Evolutionary conservation across 2,888 invertebrate genomes (phyloP), one percentile per base, ranked within the genome.

Genomic region (Rhopalosiphum nymphaeae): DNA sequence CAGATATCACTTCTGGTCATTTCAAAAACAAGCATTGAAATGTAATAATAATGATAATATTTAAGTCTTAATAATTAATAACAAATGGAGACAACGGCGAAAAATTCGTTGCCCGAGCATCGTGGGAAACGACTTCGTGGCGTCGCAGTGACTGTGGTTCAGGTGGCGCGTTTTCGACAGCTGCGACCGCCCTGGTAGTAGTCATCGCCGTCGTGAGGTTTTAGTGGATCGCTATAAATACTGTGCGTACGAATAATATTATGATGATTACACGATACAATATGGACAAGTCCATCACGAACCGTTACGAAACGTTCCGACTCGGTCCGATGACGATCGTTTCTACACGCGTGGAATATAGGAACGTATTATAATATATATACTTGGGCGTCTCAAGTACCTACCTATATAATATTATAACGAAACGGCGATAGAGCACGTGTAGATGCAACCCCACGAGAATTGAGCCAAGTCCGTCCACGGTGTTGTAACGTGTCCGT

Each of bases 271-370:
- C 42, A 42, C 57, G 42, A 44, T 44, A 84, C n/a, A 67, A 67
- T 67, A 67, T 67, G 36, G 78, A 78, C 78, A 21, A 26, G 89
- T 56, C 56, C 13, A 46, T 90, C 89, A 88, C 88, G 88, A 88
- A 88, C 53, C 88, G 88, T 88, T 88, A 29, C 88, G 88, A 88
- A 88, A 88, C 53, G n/a, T 88, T 86, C 46, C 86, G 85, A 42
- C 49, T 46, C 87, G 87, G 49, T n/a, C 49, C 88, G 86, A 86
- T 46, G 49, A 53, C 88, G 53, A 44, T 46, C 86, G 44, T 78
- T 78, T 78, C 78, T 78, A 78, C 78, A 78, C 36, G 36, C 78
- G 36, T 78, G 36, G 36, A 78, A 78, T 78, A 78, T 36, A 9
- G 21, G 9, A 21, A 78, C 3, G 36, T 78, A 78, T 42, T 21